Conservation (phyloP, 2,797 vertebrate species). For the Erithacus rubecula region DNA sequence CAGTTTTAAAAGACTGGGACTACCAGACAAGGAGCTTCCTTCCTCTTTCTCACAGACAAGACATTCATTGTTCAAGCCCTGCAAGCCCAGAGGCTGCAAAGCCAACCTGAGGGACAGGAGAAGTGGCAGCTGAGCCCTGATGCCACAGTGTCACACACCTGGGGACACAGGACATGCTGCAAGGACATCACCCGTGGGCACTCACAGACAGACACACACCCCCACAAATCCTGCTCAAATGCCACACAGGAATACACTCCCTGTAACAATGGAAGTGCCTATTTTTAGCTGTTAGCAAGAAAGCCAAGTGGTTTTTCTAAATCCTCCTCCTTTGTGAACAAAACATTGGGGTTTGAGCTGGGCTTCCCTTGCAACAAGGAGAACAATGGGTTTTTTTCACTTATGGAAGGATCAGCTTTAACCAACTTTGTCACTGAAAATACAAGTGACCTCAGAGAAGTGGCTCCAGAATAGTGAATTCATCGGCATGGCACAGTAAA, state of each 20-base stretch:
- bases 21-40: conserved; percentile 52
- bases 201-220: rapidly evolving
- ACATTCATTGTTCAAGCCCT: neutral
- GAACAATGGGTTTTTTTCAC: neutral
- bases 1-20: neutral
- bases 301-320: conserved; percentile 34
- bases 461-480: neutral
- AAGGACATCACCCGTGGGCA: neutral
- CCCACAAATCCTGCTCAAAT: conserved; percentile 1
- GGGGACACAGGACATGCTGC: neutral
- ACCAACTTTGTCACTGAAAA: neutral
- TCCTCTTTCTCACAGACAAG: conserved; percentile 43
- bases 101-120: neutral
- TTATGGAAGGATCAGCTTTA: neutral
- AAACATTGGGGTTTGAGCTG: neutral
- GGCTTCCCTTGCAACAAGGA: neutral
- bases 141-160: neutral
- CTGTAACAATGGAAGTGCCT: conserved; percentile 21
- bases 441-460: neutral
- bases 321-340: neutral
- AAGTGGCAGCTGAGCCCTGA: neutral
- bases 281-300: conserved; percentile 37
- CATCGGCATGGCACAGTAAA: neutral
- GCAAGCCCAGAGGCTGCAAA: neutral
- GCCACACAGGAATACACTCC: neutral